A percentile compares a stretch with the other conserved stretches of the same genome.
Conservation (phyloP, 2,797 vertebrate species). For the Sebastes steindachneri region DNA sequence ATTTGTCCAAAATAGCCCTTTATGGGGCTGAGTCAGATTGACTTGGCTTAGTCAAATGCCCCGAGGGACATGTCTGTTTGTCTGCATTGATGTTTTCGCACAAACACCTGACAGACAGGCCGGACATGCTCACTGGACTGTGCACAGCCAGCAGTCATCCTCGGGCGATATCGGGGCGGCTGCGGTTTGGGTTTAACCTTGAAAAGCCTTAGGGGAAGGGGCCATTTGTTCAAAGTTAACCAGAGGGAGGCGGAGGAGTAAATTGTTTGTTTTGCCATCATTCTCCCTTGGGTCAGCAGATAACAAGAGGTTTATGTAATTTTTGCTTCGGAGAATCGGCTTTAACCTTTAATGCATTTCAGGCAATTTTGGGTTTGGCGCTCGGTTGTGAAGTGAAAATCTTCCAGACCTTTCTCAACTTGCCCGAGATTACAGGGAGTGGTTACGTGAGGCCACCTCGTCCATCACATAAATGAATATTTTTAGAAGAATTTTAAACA, state of each 20-base stretch:
- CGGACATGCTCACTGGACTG: constrained; percentile 68
- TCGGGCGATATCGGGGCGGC: constrained; percentile 14
- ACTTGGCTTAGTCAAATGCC: constrained; percentile 67
- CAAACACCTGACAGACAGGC: constrained; percentile 75
- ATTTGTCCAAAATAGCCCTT: constrained; percentile 72
- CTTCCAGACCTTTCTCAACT: background rate
- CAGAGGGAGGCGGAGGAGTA: constrained; percentile 38
- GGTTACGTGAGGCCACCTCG: constrained; percentile 2
- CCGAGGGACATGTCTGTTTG: constrained; percentile 62
- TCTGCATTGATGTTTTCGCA: constrained; percentile 63
- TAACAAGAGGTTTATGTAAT: constrained; percentile 60
- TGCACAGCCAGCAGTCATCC: constrained; percentile 44
- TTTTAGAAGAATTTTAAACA: constrained; percentile 35
- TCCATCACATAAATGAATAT: constrained; percentile 15
- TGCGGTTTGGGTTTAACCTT: constrained; percentile 58
- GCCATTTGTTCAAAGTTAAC: constrained; percentile 54
- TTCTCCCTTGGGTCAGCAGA: constrained; percentile 39
- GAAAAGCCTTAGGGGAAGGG: constrained; percentile 51
- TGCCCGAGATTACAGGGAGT: background rate
- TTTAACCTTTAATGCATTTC: constrained; percentile 47
- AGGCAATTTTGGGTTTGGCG: constrained; percentile 5
- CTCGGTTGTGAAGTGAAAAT: background rate
- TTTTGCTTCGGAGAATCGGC: constrained; percentile 25
- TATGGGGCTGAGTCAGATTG: constrained; percentile 67
- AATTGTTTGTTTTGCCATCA: constrained; percentile 48